These are phyloP conservation scores for Melanchra persicariae DNA, from an alignment of 2,888 invertebrate species.

Conservation along the genomic window DNA sequence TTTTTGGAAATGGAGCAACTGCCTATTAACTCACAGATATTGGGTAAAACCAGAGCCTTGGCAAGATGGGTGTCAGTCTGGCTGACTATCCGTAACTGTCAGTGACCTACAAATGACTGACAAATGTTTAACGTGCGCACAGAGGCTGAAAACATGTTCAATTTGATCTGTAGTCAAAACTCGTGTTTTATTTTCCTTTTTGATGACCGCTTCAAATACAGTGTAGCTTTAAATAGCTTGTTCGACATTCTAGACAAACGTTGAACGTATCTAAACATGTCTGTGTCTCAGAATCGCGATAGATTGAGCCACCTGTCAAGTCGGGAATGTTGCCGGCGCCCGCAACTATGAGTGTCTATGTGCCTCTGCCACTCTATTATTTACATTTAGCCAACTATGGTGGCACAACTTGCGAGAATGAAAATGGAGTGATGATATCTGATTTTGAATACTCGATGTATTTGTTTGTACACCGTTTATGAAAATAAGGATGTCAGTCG, in stretches of 20 bases:
- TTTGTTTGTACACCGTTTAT: background rate
- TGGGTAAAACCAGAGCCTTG: no score
- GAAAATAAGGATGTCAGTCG: background rate
- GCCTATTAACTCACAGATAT: no score
- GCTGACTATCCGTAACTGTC: no score
- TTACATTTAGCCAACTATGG: conserved; percentile 23
- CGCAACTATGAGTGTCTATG: conserved; percentile 12
- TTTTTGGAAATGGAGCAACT: no score
- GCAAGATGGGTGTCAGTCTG: no score
- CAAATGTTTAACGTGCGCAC: no score
- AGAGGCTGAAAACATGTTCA: no score
- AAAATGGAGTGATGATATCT: conserved; percentile 16
- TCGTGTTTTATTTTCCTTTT: background rate
- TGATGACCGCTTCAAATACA: background rate
- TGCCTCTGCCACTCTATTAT: conserved; percentile 26
- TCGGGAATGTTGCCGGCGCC: conserved; percentile 20
- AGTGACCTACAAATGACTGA: no score
- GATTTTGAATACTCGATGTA: background rate
- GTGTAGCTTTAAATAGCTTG: background rate
- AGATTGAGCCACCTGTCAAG: conserved; percentile 48
- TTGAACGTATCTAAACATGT: conserved; percentile 26
- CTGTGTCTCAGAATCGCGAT: conserved; percentile 13
- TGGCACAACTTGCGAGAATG: conserved; percentile 7
- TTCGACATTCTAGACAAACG: background rate
- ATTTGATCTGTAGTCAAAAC: background rate